A percentile compares a stretch with the other conserved stretches of the same genome.
Conservation (phyloP, 53 echinoderm and acorn worm species). For the Holothuria scabra region DNA sequence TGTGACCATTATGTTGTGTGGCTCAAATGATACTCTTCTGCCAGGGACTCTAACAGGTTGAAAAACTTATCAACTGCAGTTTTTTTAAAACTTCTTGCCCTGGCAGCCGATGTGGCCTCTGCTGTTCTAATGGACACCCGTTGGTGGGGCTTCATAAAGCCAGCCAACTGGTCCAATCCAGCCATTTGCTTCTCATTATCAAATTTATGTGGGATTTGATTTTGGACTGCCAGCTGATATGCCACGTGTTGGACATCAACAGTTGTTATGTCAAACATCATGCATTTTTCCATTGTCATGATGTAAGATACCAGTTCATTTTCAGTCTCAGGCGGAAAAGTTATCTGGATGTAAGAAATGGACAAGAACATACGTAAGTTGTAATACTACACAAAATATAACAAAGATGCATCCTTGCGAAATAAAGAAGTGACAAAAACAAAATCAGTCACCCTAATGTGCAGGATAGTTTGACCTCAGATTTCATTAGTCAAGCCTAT, state of each 20-base stretch:
- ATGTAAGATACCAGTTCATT: conserved; percentile 7
- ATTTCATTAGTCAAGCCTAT: too few relatives aligned
- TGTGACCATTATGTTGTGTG: conserved; percentile 1
- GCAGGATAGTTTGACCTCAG: too few relatives aligned
- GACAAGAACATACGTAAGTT: not conserved
- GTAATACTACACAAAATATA: not conserved
- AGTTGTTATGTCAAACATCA: conserved; percentile 3
- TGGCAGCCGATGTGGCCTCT: conserved; percentile 60
- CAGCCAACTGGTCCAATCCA: conserved; percentile 53
- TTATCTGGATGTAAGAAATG: not conserved
- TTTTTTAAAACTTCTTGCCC: conserved; percentile 42
- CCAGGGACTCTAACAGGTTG: conserved; percentile 1
- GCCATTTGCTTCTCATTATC: conserved; percentile 16
- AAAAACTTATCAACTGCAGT: conserved; percentile 12
- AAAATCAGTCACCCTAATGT: too few relatives aligned
- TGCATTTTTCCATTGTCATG: conserved; percentile 12
- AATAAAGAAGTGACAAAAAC: too few relatives aligned
- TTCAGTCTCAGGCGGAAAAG: conserved; percentile 7
- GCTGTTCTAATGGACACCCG: conserved; percentile 49
- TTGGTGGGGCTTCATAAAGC: conserved; percentile 52
- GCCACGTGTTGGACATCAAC: conserved; percentile 1
- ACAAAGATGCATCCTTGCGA: too few relatives aligned
- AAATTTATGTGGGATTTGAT: conserved; percentile 19
- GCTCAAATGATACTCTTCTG: conserved; percentile 11
- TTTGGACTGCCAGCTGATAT: conserved; percentile 7